These are phyloP conservation scores for Zalophus californianus DNA, from an alignment of 2,797 vertebrate genomes.

Conservation along the genomic window DNA sequence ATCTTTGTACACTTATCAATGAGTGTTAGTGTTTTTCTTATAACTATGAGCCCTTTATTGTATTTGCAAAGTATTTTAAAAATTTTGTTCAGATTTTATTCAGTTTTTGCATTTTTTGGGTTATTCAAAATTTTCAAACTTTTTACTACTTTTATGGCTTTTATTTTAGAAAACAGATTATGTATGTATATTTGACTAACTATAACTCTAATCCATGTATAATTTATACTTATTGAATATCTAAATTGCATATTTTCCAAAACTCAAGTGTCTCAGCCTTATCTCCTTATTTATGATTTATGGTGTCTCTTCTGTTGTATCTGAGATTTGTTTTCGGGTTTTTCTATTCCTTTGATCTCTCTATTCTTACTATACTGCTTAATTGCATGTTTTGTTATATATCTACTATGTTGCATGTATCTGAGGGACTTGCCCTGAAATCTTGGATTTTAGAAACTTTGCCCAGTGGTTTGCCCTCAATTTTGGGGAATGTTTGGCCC, in stretches of 20 bases:
- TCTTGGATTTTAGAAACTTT: constrained; percentile 8
- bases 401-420: neutral
- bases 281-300: neutral
- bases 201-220: neutral
- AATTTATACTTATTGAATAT: neutral
- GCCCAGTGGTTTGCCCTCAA: neutral
- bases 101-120: neutral
- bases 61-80: neutral
- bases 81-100: neutral
- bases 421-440: neutral
- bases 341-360: neutral
- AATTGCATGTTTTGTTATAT: neutral
- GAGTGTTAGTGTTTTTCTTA: neutral
- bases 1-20: neutral
- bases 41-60: neutral
- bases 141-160: neutral
- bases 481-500: neutral
- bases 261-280: neutral
- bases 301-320: neutral
- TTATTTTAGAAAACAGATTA: constrained; percentile 46
- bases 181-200: neutral
- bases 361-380: neutral
- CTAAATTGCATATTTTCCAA: neutral
- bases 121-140: neutral
- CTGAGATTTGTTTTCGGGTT: neutral